Evolutionary conservation across 2,888 invertebrate species (phyloP).

Genomic region (Mesorhabditis sp.): DNA sequence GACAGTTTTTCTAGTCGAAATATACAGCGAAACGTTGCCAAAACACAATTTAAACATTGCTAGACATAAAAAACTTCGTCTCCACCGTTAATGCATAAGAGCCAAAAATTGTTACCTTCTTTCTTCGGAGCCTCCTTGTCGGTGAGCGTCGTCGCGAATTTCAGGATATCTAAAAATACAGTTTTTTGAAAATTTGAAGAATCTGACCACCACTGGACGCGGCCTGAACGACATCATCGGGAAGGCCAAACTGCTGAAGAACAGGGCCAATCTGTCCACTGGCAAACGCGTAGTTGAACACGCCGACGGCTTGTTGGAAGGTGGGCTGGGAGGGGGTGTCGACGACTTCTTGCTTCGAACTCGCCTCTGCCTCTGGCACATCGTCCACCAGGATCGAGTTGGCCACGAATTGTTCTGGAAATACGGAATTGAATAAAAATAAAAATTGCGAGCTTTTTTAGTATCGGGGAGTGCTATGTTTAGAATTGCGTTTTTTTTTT

Average conservation of each 20-base stretch:
- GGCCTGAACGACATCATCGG: constrained; percentile 81
- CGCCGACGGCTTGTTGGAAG: constrained; percentile 71
- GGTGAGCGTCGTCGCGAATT: constrained; percentile 43
- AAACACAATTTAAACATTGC: no score
- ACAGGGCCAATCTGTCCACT: constrained; percentile 96
- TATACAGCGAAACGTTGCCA: no score
- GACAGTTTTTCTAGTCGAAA: no score
- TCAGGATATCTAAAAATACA: constrained; percentile 35
- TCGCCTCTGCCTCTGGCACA: constrained; percentile 22
- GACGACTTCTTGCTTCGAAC: constrained; percentile 30
- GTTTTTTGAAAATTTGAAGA: no score
- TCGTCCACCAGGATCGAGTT: constrained; percentile 18
- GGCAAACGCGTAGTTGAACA: constrained; percentile 89
- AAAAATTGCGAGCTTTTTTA: no score
- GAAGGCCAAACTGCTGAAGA: constrained; percentile 86
- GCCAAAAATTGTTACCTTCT: no score
- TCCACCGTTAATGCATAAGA: no score
- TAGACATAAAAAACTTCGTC: no score
- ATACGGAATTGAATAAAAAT: background rate
- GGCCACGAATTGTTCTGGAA: constrained; percentile 17
- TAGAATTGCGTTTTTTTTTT: no score
- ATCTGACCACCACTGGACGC: constrained; percentile 74
- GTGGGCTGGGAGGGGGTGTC: constrained; percentile 43
- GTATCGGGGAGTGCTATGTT: no score
- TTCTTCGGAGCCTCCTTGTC: constrained; percentile 6